Percentiles rank a stretch among this genome's conserved stretches.
Conservation (phyloP, 2,797 vertebrate genomes). For the Gymnothorax reevesii region DNA sequence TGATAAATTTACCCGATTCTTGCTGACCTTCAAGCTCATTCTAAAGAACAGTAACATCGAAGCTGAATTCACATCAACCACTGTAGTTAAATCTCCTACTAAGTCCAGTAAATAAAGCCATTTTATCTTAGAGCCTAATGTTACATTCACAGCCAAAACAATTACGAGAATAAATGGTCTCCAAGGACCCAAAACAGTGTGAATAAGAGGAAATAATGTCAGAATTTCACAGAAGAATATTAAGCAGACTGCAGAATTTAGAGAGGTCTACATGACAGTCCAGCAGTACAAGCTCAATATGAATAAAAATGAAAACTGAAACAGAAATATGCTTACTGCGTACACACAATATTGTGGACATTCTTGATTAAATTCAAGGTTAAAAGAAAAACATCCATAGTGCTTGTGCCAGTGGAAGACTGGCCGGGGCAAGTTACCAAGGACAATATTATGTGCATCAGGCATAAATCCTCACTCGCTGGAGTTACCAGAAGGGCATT, state of each 20-base stretch:
- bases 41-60: no score
- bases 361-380: not conserved
- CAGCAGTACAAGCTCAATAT: no score
- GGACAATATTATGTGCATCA: not conserved
- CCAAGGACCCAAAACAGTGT: not conserved
- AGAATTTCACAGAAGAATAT: not conserved
- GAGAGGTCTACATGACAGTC: no score
- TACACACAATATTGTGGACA: not conserved
- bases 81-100: not conserved
- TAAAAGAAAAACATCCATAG: not conserved
- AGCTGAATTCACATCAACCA: not conserved
- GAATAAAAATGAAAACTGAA: no score
- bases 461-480: constrained; percentile 23
- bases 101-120: not conserved
- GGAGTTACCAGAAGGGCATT: not conserved
- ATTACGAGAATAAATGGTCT: not conserved
- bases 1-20: not conserved
- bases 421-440: not conserved
- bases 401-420: not conserved
- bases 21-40: no score
- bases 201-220: not conserved
- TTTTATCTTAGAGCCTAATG: not conserved
- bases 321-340: not conserved
- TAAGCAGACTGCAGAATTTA: not conserved
- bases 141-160: not conserved